These are phyloP conservation scores for Heliangelus exortis DNA, from an alignment of 2,797 vertebrate genomes.

Conservation along the genomic window DNA sequence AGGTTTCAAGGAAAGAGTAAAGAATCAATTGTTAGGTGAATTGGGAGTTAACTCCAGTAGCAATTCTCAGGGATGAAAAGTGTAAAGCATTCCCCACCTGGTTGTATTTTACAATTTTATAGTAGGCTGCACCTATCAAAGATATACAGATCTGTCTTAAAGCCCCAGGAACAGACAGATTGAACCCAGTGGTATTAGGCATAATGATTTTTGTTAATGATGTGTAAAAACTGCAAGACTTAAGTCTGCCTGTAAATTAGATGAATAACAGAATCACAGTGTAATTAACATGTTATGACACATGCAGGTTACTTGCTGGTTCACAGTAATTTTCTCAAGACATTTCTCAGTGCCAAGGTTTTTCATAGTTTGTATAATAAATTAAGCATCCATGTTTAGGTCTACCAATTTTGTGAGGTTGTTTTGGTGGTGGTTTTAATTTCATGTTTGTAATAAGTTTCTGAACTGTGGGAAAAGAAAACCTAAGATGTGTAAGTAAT, in stretches of 20 bases:
- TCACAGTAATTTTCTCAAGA: constrained; percentile 1
- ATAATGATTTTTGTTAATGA: constrained; percentile 42
- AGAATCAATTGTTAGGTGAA: not conserved
- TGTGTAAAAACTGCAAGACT: constrained; percentile 20
- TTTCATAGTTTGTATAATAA: not conserved
- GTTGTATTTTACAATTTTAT: not conserved
- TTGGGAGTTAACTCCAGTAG: not conserved
- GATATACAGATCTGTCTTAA: not conserved
- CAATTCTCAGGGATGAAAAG: not conserved
- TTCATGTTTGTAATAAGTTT: not conserved
- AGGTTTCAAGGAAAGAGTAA: not conserved
- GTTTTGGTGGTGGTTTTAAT: not conserved
- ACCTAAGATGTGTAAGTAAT: not conserved
- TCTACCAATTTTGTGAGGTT: not conserved
- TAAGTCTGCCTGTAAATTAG: constrained; percentile 8
- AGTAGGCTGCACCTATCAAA: not conserved
- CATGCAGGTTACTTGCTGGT: not conserved
- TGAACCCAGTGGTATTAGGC: not conserved
- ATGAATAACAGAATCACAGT: not conserved
- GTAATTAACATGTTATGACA: constrained; percentile 17
- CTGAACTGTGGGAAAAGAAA: not conserved
- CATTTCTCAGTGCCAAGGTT: not conserved
- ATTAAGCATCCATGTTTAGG: not conserved
- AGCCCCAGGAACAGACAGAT: not conserved
- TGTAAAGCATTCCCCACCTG: not conserved